Base-by-base conservation (phyloP, 2,888 invertebrate species). In the Hypena proboscidalis region DNA sequence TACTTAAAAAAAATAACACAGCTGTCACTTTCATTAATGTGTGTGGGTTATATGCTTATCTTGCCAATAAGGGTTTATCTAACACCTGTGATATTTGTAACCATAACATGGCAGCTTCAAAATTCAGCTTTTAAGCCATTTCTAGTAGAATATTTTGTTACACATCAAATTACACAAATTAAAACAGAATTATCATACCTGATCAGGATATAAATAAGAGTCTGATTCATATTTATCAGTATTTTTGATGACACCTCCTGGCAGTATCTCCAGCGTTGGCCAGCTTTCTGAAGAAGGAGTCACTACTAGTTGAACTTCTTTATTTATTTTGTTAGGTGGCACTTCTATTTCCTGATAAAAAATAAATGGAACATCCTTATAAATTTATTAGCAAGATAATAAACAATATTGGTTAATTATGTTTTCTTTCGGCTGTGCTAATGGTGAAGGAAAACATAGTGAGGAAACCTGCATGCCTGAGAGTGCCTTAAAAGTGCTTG, bases 231-330 rank as follows among this genome's bases (percentile, higher is more conserved):
- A 53, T 40, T 80, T 78, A 4, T 83, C 75, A 0, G 74, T 70
- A 33, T 79, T 76, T 35, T 85, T 86, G 34, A 90, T 89, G 0
- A 89, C 85, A 6, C 90, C 89, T 0, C 90, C 89, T 0, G 89
- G 90, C 3, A 86, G 49, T 38, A 90, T 89, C 67, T 89, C 89
- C 32, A 90, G 55, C 0, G 87, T 89, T 0, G 90, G 90, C 90
- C 90, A 90, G 39, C 81, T 80, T 1, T 80, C 77, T 0, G 77
- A 70, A 1, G 62, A 52, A 17, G 54, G 48, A 39, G 58, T 56
- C 6, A 37, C 31, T 11, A 46, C 38, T 5, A 30, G 15, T 34
- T 50, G 41, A 19, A 44, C 29, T 30, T 67, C 53, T 17, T 39
- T 39, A 45, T 63, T 58, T 61, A 71, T 53, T 20, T 15, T 11